Evolutionary conservation across 2,888 invertebrate genomes (phyloP), one percentile per base, ranked within the genome.

Genomic region (Podotricha telesiphe): DNA sequence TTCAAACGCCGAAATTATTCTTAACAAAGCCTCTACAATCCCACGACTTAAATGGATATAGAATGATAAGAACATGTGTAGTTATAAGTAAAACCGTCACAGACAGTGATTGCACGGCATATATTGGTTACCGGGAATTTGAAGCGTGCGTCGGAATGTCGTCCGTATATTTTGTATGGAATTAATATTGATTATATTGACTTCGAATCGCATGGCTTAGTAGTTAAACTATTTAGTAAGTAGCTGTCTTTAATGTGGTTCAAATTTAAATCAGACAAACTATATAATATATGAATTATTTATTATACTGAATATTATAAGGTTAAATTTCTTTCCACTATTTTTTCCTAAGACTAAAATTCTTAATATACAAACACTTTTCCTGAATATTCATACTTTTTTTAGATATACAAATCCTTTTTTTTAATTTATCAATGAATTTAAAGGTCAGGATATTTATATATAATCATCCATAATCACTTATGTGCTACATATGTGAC

Each of bases 91-190:
- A 67, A 40, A 61, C 45, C 65, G 68, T 58, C 65, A 48, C 68
- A 65, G 55, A 55, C 47, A 50, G 19, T 45, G 68, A 61, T 65
- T 62, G 65, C 56, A 62, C 71, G 68, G 51, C 68, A 71, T 51
- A 68, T 68, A 65, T 68, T 51, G 50, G 51, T 37, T 71, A 68
- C 71, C 28, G 62, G 65, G 68, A 71, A 71, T 45, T 42, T 22
- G 34, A 45, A 17, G 65, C 55, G 61, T 71, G 68, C 19, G 71
- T 62, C 58, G 71, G 71, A 68, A 71, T 71, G 68, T 63, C 48
- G 56, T 59, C 22, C 50, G 55, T 10, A 50, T 42, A 28, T 59
- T 59, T 45, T 19, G 34, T 42, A 34, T 50, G 40, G 28, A 48
- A 50, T 45, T 51, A 59, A 48, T 62, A 37, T 62, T 48, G 8